Percentiles rank a stretch among this genome's conserved stretches.
Conservation (phyloP, 2,888 invertebrate genomes). For the Agrotis clavis region DNA sequence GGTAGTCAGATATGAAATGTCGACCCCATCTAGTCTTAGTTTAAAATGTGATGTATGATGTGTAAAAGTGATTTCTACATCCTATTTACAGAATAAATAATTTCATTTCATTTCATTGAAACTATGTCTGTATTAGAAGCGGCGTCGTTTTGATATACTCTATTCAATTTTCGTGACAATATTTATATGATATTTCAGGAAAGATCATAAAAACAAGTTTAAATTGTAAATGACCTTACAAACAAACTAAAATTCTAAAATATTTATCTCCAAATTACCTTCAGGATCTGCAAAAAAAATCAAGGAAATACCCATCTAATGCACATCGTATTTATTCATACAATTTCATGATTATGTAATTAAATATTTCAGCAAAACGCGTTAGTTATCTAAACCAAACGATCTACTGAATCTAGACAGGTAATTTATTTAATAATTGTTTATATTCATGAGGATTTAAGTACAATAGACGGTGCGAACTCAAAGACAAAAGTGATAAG, state of each 20-base stretch:
- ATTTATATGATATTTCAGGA: no score
- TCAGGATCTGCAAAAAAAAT: neutral
- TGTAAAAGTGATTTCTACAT: no score
- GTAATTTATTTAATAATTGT: constrained; percentile 31
- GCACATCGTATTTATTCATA: constrained; percentile 2
- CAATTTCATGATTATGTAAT: constrained; percentile 5
- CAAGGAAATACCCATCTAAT: constrained; percentile 7
- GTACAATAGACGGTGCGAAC: constrained; percentile 45
- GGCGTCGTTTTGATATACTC: neutral
- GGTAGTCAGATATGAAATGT: no score
- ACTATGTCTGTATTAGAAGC: no score
- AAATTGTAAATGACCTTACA: no score
- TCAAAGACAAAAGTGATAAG: constrained; percentile 40
- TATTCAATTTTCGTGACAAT: neutral
- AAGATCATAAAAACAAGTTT: no score
- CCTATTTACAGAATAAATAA: no score
- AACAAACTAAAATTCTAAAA: neutral
- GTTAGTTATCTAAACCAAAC: constrained; percentile 19
- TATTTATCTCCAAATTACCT: no score
- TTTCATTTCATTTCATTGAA: no score
- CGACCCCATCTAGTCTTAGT: no score
- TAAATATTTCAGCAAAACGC: constrained; percentile 20
- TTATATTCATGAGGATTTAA: constrained; percentile 24
- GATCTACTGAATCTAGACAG: constrained; percentile 37
- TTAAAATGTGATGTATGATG: no score